Conservation (phyloP, 92 coral and sea anemone species). For the Hydrozoanthus gracilis region DNA sequence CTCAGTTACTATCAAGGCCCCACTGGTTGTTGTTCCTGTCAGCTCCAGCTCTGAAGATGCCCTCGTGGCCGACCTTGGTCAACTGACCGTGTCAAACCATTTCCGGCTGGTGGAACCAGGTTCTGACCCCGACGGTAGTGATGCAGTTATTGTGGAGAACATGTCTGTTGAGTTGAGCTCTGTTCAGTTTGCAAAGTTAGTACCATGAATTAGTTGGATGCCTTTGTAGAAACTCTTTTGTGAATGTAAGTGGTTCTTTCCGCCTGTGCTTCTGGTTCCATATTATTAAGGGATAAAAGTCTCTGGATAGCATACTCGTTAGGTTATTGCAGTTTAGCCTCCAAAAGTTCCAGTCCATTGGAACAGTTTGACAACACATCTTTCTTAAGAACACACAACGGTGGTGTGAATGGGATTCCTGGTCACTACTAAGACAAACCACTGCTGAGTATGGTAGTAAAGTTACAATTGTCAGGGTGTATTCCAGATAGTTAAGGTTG, state of each 20-base stretch:
- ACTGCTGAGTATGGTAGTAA: no score
- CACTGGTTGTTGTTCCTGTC: constrained; percentile 88
- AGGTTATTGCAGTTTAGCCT: no score
- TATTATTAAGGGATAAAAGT: not conserved
- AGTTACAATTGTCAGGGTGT: no score
- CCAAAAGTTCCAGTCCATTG: no score
- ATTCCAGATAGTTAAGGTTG: no score
- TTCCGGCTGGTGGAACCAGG: constrained; percentile 76
- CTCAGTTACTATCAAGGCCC: constrained; percentile 91
- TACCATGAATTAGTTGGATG: not conserved
- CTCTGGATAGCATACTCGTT: not conserved
- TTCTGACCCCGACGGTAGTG: constrained; percentile 70
- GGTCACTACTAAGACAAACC: no score
- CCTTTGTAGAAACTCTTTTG: not conserved
- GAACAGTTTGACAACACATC: no score
- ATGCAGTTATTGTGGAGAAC: constrained; percentile 87
- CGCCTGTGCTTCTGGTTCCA: not conserved
- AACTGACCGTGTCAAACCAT: constrained; percentile 76
- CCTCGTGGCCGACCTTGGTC: constrained; percentile 90
- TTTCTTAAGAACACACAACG: no score
- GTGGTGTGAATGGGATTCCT: no score
- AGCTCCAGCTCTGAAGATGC: constrained; percentile 83
- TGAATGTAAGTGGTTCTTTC: not conserved
- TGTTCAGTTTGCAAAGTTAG: constrained; percentile 87
- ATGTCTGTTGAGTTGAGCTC: constrained; percentile 91